Base-by-base conservation (phyloP, 2,888 invertebrate genomes). In the Perizoma affinitatum region DNA sequence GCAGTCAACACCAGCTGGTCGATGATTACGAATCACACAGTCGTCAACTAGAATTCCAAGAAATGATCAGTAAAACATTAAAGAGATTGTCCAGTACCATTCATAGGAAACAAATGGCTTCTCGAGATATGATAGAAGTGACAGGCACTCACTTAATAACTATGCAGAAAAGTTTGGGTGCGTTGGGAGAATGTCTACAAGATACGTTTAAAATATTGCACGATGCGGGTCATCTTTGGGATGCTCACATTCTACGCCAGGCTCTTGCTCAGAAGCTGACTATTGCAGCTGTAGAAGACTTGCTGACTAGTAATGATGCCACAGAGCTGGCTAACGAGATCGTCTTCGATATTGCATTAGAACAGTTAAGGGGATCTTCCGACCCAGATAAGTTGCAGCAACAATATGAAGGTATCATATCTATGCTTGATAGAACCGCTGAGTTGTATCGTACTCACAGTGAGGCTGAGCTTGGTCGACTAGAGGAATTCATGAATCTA, bases 211-310 rank as follows among this genome's bases (percentile, higher is more conserved):
- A 61, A 36, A 70, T 88, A 58, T 73, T 91, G 57, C 76, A 85
- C 52, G 79, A 87, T 48, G 83, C 87, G 2, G 82, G 83, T 33
- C 86, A 87, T 73, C 76, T 90, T 11, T 89, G 86, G 83, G 86
- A 88, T 66, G 74, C 80, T 58, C 90, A 90, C 68, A 84, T 88
- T 65, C 56, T 84, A 54, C 85, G 90, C 9, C 74, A 82, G 34
- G 85, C 82, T 56, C 75, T 84, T 10, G 86, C 82, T 33, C 87
- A 87, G 69, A 87, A 84, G 61, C 68, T 90, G 36, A 86, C 85
- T 4, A 78, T 86, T 51, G 79, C 86, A n/a, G 82, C 84, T 40
- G 84, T 90, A 5, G 91, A 90, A 76, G 88, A 90, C 69, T 71
- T 89, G 36, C 70, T 87, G 9, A 85, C 84, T 34, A 83, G 55